A percentile compares a stretch with the other conserved stretches of the same genome.
Evolutionary conservation across 2,113 vertebrate genomes (phyloP).

Genomic region (Physeter macrocephalus): DNA sequence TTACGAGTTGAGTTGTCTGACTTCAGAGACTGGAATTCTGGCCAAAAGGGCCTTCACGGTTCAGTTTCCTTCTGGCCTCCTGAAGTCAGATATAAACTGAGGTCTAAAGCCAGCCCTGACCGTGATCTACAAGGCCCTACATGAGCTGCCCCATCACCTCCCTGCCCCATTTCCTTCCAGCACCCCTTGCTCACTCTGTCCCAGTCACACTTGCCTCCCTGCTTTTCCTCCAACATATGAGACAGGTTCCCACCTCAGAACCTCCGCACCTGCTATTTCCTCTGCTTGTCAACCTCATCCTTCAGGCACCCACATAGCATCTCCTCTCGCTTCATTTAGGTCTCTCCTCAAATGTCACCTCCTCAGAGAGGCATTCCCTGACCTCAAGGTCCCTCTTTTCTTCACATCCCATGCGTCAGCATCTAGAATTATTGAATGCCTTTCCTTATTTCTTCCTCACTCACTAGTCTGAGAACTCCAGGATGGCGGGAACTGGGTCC

Average conservation of each 20-base stretch:
- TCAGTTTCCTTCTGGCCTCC: not conserved
- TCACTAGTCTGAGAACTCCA: not conserved
- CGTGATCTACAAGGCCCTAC: not conserved
- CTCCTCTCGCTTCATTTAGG: not conserved
- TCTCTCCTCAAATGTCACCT: slow-evolving; percentile 32
- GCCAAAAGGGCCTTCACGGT: not conserved
- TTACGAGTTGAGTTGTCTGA: not conserved
- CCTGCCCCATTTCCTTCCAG: not conserved
- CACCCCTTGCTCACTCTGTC: not conserved
- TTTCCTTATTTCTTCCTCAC: not conserved
- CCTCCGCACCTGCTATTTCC: not conserved
- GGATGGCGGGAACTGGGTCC: not conserved
- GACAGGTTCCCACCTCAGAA: not conserved
- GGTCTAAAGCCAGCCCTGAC: not conserved
- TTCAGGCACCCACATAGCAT: not conserved
- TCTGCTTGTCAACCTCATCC: not conserved
- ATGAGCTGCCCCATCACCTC: not conserved
- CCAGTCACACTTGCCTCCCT: not conserved
- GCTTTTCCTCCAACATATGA: not conserved
- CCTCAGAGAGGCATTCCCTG: not conserved
- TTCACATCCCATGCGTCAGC: not conserved
- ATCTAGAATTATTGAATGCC: not conserved
- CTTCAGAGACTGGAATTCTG: not conserved
- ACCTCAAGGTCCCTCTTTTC: not conserved
- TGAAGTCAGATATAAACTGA: not conserved